phyloP scores from a whole-genome alignment of 2,113 vertebrate genomes.

The Psophia crepitans region DNA sequence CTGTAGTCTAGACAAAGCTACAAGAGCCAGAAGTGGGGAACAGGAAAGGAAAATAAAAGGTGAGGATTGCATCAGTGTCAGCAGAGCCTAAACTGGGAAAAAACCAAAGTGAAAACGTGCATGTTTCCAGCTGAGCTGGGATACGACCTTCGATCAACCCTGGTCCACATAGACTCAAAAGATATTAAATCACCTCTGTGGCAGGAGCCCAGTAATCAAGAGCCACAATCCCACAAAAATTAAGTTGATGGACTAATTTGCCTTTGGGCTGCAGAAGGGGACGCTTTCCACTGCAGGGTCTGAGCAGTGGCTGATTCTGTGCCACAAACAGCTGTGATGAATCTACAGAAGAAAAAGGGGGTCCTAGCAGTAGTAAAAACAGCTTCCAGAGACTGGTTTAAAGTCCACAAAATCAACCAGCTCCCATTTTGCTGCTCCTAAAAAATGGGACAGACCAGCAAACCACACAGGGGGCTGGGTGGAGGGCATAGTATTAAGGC shows the following conservation, averaged over 20 bases:
- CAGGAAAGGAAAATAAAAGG: constrained; percentile 41
- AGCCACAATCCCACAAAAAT: background rate
- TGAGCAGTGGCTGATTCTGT: background rate
- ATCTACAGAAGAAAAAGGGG: background rate
- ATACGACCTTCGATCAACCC: constrained; percentile 38
- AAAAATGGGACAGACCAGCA: background rate
- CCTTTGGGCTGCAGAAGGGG: constrained; percentile 10
- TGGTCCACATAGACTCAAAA: background rate
- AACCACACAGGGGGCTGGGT: background rate
- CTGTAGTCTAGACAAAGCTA: constrained; percentile 3
- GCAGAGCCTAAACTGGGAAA: background rate
- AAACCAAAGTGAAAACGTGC: background rate
- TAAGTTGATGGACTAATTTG: background rate
- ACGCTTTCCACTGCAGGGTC: background rate
- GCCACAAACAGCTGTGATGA: constrained; percentile 20
- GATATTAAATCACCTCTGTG: constrained; percentile 47
- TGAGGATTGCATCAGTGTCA: constrained; percentile 48
- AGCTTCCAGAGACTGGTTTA: background rate
- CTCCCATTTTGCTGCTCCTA: background rate
- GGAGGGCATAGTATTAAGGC: background rate
- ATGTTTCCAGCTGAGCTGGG: background rate
- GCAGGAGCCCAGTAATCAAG: constrained; percentile 26
- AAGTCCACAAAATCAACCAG: background rate
- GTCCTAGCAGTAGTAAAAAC: background rate
- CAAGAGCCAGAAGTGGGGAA: background rate